These are phyloP conservation scores for Meloidogyne hapla DNA, from an alignment of 1,140 invertebrate genomes.

Conservation along the genomic window DNA sequence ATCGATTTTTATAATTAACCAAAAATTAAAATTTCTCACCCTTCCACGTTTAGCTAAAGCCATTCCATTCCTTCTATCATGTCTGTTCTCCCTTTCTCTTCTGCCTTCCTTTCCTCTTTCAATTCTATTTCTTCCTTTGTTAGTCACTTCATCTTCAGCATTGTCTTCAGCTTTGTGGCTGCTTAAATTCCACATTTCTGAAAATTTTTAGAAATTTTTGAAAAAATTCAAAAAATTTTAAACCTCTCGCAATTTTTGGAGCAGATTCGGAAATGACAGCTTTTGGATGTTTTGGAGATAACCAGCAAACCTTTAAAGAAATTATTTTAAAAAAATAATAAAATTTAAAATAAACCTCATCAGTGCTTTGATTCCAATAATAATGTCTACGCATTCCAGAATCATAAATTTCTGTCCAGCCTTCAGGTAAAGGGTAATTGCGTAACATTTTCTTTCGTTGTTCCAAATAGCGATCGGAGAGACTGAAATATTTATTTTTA, in stretches of 20 bases:
- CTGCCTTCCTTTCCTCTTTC: conserved; percentile 12
- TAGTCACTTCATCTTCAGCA: conserved; percentile 4
- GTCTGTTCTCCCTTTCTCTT: not conserved
- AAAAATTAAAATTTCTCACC: not conserved
- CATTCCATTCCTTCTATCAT: not conserved
- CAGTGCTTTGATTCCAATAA: conserved; percentile 88
- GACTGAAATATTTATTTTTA: conserved; percentile 56
- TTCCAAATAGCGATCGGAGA: conserved; percentile 73
- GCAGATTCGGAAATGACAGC: conserved; percentile 57
- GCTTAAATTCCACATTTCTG: conserved; percentile 16
- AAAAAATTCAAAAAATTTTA: conserved; percentile 21
- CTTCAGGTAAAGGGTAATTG: conserved; percentile 84
- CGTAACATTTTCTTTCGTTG: conserved; percentile 76
- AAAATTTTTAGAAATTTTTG: not conserved
- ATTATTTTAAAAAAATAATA: not conserved
- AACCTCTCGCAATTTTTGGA: conserved; percentile 43
- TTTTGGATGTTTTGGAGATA: conserved; percentile 57
- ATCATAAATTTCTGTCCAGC: conserved; percentile 77
- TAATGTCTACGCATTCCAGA: conserved; percentile 77
- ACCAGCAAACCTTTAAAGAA: conserved; percentile 43
- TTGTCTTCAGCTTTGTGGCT: conserved; percentile 1
- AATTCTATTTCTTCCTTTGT: conserved; percentile 18
- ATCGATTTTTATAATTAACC: too few relatives aligned
- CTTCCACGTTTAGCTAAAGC: conserved; percentile 2
- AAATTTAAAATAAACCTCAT: conserved; percentile 72